phyloP scores from a whole-genome alignment of 2,797 vertebrate genomes.

The Melanotaenia nigrans region DNA sequence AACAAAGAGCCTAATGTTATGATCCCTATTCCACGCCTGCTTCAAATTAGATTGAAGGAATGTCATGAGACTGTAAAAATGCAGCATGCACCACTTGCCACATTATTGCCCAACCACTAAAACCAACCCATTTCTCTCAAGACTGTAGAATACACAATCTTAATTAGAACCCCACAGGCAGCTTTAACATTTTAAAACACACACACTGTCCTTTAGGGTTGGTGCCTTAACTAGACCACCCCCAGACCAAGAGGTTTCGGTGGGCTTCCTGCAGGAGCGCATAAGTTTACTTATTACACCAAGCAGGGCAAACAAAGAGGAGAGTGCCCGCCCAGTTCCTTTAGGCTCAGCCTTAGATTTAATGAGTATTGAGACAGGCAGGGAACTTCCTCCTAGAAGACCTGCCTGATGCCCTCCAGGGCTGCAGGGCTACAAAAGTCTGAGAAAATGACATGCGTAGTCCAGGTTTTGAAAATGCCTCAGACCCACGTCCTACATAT shows the following conservation, averaged over 20 bases:
- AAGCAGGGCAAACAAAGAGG: slow-evolving; percentile 43
- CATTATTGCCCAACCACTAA: slow-evolving; percentile 71
- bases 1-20: slow-evolving; percentile 80
- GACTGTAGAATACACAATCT: slow-evolving; percentile 53
- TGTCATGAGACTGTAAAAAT: slow-evolving; percentile 83
- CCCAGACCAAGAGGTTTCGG: slow-evolving; percentile 41
- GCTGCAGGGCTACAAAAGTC: slow-evolving; percentile 26
- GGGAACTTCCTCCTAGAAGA: slow-evolving; percentile 56
- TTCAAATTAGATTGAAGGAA: slow-evolving; percentile 80
- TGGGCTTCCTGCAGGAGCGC: slow-evolving; percentile 56
- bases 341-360: slow-evolving; percentile 57
- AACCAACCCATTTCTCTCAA: slow-evolving; percentile 64
- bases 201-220: slow-evolving; percentile 33
- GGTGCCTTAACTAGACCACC: slow-evolving; percentile 65
- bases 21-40: slow-evolving; percentile 71
- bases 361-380: slow-evolving; percentile 67
- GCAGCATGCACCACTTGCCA: slow-evolving; percentile 66
- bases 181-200: slow-evolving; percentile 46
- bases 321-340: slow-evolving; percentile 40
- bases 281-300: slow-evolving; percentile 64
- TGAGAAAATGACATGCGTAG: slow-evolving; percentile 56
- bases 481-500: slow-evolving; percentile 49
- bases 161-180: slow-evolving; percentile 65
- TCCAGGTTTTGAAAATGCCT: slow-evolving; percentile 49
- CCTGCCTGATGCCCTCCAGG: slow-evolving; percentile 36